A percentile compares a stretch with the other conserved stretches of the same genome.
phyloP scores from a whole-genome alignment of 2,113 vertebrate species.

The Alligator sinensis region DNA sequence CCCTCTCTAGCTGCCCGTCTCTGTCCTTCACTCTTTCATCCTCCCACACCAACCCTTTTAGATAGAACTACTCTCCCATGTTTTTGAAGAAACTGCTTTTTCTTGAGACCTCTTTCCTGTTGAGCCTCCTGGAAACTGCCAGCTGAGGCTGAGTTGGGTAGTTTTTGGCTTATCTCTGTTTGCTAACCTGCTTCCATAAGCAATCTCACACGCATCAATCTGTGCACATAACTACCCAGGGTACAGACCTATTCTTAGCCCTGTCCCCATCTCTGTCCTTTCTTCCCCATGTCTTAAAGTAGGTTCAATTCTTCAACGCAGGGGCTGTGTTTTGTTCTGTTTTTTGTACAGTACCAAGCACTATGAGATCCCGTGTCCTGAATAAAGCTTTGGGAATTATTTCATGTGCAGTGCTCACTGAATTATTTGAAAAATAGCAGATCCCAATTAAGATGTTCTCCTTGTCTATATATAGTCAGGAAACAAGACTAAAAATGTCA shows the following conservation, averaged over 20 bases:
- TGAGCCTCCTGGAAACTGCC: not conserved
- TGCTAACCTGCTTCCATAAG: not conserved
- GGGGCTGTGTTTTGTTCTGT: not conserved
- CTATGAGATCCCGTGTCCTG: not conserved
- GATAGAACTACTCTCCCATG: too few relatives aligned
- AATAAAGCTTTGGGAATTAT: not conserved
- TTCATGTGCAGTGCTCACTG: not conserved
- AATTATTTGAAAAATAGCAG: not conserved
- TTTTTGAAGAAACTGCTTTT: not conserved
- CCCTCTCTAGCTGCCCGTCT: not conserved
- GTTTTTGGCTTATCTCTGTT: too few relatives aligned
- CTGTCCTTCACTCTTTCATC: not conserved
- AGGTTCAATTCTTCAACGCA: not conserved
- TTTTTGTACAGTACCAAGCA: not conserved
- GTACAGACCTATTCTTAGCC: not conserved
- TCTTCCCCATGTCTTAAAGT: not conserved
- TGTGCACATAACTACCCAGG: not conserved
- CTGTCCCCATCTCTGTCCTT: not conserved
- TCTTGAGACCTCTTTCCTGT: not conserved
- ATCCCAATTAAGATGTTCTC: not conserved
- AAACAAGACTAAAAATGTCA: not conserved
- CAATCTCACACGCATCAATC: not conserved
- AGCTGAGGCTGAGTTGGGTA: not conserved
- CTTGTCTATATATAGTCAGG: not conserved
- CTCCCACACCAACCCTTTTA: too few relatives aligned